Evolutionary conservation across 2,888 invertebrate genomes (phyloP), one percentile per base, ranked within the genome.

Genomic region (Nemoura dubitans): DNA sequence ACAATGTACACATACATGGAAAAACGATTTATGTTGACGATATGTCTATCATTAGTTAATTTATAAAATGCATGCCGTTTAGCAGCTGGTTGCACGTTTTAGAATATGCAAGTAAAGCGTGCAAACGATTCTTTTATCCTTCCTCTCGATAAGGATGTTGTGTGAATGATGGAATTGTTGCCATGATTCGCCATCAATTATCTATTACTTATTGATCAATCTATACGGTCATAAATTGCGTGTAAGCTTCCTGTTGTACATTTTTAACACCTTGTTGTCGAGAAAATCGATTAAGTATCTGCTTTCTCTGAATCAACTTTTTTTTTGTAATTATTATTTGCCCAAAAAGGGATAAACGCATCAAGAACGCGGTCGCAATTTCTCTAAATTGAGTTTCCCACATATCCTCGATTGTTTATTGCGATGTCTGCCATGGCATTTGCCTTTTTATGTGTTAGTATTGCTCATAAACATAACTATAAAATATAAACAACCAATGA

Each of bases 331-430:
- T 84, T 84, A 84, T 84, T 42, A 43, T 59, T 59, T 84, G 29
- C 29, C 84, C 84, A 84, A 81, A 84, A 84, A 84, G 84, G 84
- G 84, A 84, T 84, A 59, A 84, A 59, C 81, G 28, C 81, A 81
- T 81, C 28, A 30, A 29, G 14, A 76, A 43, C 59, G 25, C 25
- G 59, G 84, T 76, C 59, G 25, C 29, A 43, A 27, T 59, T 84
- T 84, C 84, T n/a, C 43, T 83, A 42, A 42, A 83, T 36, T 14
- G 26, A 42, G 30, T 83, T 83, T 83, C 83, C 36, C 83, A 83
- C 16, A 43, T 27, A 43, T 26, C 14, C 83, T 42, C 26, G n/a
- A 43, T 0, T 36, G 83, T 29, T 81, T 30, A 29, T 81, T 29
- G 81, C 30, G 30, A 28, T 28, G 16, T 78, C 21, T 28, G 78